These are phyloP conservation scores for Netelia virgata DNA, from an alignment of 2,888 invertebrate species.

Conservation along the genomic window DNA sequence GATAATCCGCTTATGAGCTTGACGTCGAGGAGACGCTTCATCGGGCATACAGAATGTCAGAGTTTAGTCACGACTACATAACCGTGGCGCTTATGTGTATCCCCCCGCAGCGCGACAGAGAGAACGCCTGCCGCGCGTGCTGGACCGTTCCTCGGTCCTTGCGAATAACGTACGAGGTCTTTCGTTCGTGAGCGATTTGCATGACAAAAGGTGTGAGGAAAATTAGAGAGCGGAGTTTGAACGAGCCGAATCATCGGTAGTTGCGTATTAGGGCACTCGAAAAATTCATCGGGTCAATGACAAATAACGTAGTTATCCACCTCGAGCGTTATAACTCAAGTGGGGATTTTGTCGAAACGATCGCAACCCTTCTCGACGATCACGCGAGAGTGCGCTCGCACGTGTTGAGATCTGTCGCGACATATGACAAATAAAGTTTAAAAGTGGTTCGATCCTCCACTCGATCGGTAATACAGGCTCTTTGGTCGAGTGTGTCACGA, in stretches of 20 bases:
- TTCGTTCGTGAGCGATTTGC: conserved; percentile 36
- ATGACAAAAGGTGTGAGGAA: conserved; percentile 55
- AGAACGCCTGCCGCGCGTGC: conserved; percentile 56
- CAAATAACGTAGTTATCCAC: conserved; percentile 46
- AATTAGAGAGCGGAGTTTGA: conserved; percentile 50
- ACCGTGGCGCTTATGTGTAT: conserved; percentile 41
- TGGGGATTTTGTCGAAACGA: conserved; percentile 40
- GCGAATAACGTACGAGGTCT: conserved; percentile 44
- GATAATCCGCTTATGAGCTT: conserved; percentile 69
- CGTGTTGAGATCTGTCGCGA: background rate
- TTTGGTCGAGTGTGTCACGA: background rate
- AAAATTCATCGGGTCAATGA: conserved; percentile 59
- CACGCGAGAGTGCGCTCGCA: background rate
- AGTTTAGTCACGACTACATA: conserved; percentile 33
- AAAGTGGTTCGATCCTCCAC: conserved; percentile 3
- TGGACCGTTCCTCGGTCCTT: conserved; percentile 7
- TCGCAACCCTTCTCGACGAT: conserved; percentile 23
- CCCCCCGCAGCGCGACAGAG: conserved; percentile 45
- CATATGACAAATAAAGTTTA: conserved; percentile 8
- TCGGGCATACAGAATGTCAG: conserved; percentile 64
- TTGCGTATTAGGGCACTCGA: conserved; percentile 51
- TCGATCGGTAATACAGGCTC: background rate
- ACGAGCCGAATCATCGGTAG: background rate
- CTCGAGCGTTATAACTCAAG: conserved; percentile 27
- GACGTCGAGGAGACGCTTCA: conserved; percentile 65